Percentiles rank a stretch among this genome's conserved stretches.
Conservation (phyloP, 2,888 invertebrate genomes). For the Spodoptera littoralis region DNA sequence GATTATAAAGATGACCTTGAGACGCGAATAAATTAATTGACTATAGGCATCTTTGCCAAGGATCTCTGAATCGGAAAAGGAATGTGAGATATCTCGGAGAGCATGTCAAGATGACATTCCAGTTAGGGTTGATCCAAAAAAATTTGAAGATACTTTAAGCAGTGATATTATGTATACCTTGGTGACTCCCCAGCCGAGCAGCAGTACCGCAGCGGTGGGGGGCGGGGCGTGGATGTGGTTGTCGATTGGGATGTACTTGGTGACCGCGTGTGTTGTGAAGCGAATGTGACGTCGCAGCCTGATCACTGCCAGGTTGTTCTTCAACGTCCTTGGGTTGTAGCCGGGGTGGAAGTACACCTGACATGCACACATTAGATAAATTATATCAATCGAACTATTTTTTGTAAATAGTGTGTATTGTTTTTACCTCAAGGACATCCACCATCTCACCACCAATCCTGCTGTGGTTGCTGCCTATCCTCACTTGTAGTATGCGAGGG, state of each 20-base stretch:
- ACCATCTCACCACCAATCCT: conserved; percentile 78
- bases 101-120: no score
- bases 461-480: conserved; percentile 83
- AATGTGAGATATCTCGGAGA: no score
- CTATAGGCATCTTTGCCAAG: no score
- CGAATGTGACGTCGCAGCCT: conserved; percentile 71
- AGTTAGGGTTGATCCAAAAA: no score
- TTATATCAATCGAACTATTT: background rate
- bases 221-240: conserved; percentile 59
- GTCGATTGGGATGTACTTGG: conserved; percentile 74
- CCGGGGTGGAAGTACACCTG: conserved; percentile 83
- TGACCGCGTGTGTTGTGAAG: conserved; percentile 70
- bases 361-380: no score
- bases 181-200: conserved; percentile 83
- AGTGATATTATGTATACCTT: conserved; percentile 65
- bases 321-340: conserved; percentile 76
- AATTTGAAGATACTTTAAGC: no score
- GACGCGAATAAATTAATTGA: background rate
- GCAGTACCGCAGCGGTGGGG: conserved; percentile 72
- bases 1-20: no score
- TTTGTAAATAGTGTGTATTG: background rate
- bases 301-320: conserved; percentile 78
- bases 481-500: conserved; percentile 73
- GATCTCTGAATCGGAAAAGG: no score
- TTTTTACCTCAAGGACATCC: conserved; percentile 76